Base-by-base conservation (phyloP, 2,113 vertebrate species). In the Redunca redunca region DNA sequence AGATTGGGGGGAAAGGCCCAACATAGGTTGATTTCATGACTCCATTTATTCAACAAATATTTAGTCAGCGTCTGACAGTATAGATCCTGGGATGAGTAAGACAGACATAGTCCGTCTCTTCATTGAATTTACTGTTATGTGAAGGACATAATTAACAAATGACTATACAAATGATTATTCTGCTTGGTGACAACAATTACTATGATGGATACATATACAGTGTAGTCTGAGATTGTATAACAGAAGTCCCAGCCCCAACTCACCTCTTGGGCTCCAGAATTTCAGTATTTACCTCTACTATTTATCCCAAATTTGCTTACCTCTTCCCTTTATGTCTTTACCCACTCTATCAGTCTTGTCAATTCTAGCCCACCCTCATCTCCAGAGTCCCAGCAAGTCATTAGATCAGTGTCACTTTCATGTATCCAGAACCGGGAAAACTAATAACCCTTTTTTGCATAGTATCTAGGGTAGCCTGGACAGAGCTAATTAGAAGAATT, bases 11-110 rank as follows among this genome's bases (percentile, higher is more conserved):
- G 7, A 92, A 87, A 30, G 33, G 4, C 14, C 33, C 90, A 16
- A 48, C 9, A 9, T 17, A 74, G 57, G 33, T 16, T 74, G 88
- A 90, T 52, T 50, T 90, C 50, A 33, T 88, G 81, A 88, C 88
- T 82, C 58, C 43, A 78, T 64, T 91, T 93, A 64, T n/a, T 94
- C 81, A 92, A 40, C 58, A 88, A 92, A 40, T 85, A 88, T 92
- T 94, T 92, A 67, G 64, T 36, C 11, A 16, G 8, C 62, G 3
- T 62, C 89, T 96, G 57, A 11, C 33, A 62, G 3, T 23, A 25
- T 28, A 84, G 52, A 15, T 40, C 19, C 52, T 67, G 48, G 50
- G 11, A 3, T 92, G 74, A 93, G 25, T 92, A 96, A 90, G n/a
- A 60, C 15, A 88, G 43, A 77, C 2, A 58, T 48, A 28, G 12